A percentile compares a stretch with the other conserved stretches of the same genome.
Conservation (phyloP, 1,140 invertebrate genomes). For the Asbolus verrucosus region DNA sequence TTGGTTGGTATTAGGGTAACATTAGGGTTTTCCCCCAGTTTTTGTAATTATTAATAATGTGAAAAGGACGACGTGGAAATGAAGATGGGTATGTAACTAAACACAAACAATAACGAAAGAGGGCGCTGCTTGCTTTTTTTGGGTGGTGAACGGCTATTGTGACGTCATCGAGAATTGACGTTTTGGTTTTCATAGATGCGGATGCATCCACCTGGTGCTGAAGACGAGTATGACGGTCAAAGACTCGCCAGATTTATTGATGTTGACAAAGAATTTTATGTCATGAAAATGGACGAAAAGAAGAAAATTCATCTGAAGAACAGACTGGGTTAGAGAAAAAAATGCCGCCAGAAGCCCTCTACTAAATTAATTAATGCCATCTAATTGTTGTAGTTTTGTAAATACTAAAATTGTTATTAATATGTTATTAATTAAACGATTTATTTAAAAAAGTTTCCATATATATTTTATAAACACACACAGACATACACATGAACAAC, state of each 20-base stretch:
- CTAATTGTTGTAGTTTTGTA: slow-evolving; percentile 9
- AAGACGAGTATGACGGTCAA: slow-evolving; percentile 68
- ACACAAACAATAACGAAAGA: slow-evolving; percentile 16
- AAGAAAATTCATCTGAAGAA: slow-evolving; percentile 21
- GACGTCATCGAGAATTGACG: slow-evolving; percentile 35
- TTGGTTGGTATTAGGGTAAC: neutral
- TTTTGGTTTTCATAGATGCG: slow-evolving; percentile 70
- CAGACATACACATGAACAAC: slow-evolving; percentile 16
- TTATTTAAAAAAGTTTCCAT: neutral
- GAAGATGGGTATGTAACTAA: slow-evolving; percentile 29
- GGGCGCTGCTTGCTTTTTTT: slow-evolving; percentile 11
- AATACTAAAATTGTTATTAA: slow-evolving; percentile 38
- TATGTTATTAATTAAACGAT: slow-evolving; percentile 4
- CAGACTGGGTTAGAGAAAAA: slow-evolving; percentile 9
- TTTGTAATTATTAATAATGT: slow-evolving; percentile 6
- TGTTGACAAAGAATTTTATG: slow-evolving; percentile 64
- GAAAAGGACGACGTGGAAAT: neutral
- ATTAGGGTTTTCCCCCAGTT: no score
- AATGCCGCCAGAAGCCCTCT: no score
- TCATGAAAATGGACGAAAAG: slow-evolving; percentile 56
- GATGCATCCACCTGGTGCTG: slow-evolving; percentile 73
- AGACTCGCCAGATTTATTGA: slow-evolving; percentile 67
- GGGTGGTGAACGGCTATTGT: slow-evolving; percentile 7
- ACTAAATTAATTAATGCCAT: neutral
- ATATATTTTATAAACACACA: slow-evolving; percentile 33